These are phyloP conservation scores for Theonella swinhoei DNA, from an alignment of 37 sponge, comb jelly and placozoan species.

Conservation along the genomic window DNA sequence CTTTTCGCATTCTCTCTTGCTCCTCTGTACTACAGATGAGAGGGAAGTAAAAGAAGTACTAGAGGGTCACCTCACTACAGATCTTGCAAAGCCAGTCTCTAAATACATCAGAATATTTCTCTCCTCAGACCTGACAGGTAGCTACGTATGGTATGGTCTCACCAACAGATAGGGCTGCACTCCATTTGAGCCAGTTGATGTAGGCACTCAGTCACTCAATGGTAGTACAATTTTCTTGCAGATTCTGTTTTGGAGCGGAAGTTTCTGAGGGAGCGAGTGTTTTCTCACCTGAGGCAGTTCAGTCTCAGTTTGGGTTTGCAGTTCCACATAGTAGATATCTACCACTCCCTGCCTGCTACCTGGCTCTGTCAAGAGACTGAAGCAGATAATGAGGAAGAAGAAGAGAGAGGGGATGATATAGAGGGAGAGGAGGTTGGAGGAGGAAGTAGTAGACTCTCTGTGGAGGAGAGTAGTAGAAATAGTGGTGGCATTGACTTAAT, in stretches of 20 bases:
- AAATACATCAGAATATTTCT: constrained; percentile 55
- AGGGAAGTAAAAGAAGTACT: constrained; percentile 37
- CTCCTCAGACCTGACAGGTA: constrained; percentile 33
- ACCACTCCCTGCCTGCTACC: not conserved
- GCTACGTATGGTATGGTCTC: not conserved
- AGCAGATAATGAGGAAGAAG: not conserved
- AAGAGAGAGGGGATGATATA: not conserved
- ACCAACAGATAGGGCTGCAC: too few species aligned
- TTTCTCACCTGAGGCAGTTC: constrained; percentile 48
- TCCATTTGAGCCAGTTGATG: not conserved
- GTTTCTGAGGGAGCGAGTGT: constrained; percentile 26
- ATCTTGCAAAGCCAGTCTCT: constrained; percentile 31
- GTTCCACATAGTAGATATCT: constrained; percentile 72
- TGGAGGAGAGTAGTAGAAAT: too few species aligned
- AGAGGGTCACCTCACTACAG: constrained; percentile 47
- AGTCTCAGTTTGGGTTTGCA: constrained; percentile 72
- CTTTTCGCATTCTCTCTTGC: not conserved
- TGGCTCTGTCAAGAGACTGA: not conserved
- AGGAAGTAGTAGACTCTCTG: too few species aligned
- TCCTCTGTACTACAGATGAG: constrained; percentile 16
- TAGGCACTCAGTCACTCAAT: not conserved
- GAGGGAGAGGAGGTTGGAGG: not conserved
- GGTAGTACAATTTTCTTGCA: not conserved
- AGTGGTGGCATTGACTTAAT: too few species aligned
- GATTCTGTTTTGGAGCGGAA: constrained; percentile 51